A percentile compares a stretch with the other conserved stretches of the same genome.
phyloP scores from a whole-genome alignment of 1,140 invertebrate species.

The Aradophagus sp. region DNA sequence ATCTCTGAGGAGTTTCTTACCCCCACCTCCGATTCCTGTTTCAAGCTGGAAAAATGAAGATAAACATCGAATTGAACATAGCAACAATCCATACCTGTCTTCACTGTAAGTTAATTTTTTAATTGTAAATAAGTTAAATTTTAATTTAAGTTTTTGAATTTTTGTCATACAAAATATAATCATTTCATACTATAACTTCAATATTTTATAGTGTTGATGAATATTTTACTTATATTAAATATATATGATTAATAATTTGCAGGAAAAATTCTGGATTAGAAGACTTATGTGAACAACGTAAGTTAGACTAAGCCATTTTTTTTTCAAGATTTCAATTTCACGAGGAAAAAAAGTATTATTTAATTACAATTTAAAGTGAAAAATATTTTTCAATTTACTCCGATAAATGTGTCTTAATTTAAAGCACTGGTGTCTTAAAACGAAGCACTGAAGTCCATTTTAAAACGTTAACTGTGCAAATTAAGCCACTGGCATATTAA shows the following conservation, averaged over 20 bases:
- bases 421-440: too few species aligned
- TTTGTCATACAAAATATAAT: too few species aligned
- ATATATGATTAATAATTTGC: slow-evolving; percentile 7
- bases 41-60: slow-evolving; percentile 92
- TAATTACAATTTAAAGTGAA: background rate
- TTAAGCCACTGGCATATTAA: too few species aligned
- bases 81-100: slow-evolving; percentile 65
- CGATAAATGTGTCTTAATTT: too few species aligned
- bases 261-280: slow-evolving; percentile 49
- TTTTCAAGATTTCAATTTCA: too few species aligned
- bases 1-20: slow-evolving; percentile 86
- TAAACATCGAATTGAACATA: slow-evolving; percentile 79
- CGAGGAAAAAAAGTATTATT: slow-evolving; percentile 6
- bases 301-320: slow-evolving; percentile 35
- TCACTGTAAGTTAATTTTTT: slow-evolving; percentile 66
- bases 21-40: slow-evolving; percentile 88
- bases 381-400: too few species aligned
- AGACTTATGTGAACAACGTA: slow-evolving; percentile 45
- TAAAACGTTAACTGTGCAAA: too few species aligned
- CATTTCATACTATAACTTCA: too few species aligned
- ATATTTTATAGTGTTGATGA: too few species aligned
- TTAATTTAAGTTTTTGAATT: background rate
- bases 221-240: too few species aligned
- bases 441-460: too few species aligned
- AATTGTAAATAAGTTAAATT: slow-evolving; percentile 12